phyloP scores from a whole-genome alignment of 2,797 vertebrate species.

The Enteromius treurensis region DNA sequence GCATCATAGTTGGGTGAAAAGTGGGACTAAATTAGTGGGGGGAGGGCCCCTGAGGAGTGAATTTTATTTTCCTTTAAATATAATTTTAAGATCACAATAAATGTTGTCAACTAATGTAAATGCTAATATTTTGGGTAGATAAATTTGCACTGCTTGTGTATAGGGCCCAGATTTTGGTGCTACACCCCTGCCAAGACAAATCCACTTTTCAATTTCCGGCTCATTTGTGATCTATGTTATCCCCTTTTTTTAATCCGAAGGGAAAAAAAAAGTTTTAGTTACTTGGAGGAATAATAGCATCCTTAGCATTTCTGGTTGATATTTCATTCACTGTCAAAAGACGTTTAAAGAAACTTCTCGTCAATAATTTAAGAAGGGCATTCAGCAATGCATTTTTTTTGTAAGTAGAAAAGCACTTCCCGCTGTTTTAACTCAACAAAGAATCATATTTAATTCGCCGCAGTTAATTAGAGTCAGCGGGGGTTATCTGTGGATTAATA shows the following conservation, averaged over 20 bases:
- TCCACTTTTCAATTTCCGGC: background rate
- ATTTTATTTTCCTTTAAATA: no score
- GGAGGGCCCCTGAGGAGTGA: no score
- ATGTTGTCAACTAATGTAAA: no score
- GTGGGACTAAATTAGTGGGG: no score
- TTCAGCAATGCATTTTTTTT: background rate
- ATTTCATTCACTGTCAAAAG: background rate
- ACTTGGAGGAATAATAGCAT: background rate
- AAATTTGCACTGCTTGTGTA: no score
- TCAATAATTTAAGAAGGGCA: background rate
- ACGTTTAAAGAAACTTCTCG: background rate
- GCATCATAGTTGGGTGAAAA: no score
- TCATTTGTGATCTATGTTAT: background rate
- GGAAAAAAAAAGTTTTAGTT: background rate
- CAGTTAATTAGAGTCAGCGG: slow-evolving; percentile 51
- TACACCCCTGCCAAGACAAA: background rate
- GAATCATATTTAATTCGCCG: slow-evolving; percentile 38
- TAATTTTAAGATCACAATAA: no score
- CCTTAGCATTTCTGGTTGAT: background rate
- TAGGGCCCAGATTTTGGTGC: no score
- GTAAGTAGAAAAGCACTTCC: background rate
- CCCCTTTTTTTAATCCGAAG: background rate
- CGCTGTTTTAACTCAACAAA: slow-evolving; percentile 22
- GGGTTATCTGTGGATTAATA: slow-evolving; percentile 50
- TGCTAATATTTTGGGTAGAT: no score